Evolutionary conservation across 1,140 invertebrate genomes (phyloP), one percentile per base, ranked within the genome.

Genomic region (Adelges cooleyi): DNA sequence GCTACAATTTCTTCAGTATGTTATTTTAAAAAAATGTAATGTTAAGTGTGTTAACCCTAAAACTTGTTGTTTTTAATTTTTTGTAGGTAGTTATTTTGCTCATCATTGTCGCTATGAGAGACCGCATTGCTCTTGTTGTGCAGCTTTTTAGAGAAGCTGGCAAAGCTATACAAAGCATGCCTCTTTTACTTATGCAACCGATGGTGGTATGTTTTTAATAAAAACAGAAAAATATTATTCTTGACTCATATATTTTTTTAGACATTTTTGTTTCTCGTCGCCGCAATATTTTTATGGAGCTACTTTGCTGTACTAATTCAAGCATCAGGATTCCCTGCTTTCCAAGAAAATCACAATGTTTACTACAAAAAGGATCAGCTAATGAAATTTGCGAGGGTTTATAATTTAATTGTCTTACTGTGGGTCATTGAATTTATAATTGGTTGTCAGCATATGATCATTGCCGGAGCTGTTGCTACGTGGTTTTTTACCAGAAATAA

Each of bases 401-500:
- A 84, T 73, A 83, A 85, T 73, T 53, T 88, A 4, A 80, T 87
- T 67, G 80, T 82, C n/a, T 76, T 84, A 27, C 78, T 89, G 54
- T 88, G 88, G 82, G 74, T 84, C n/a, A 75, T 75, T 33, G 84
- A 89, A 74, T 89, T 90, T 71, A 80, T 84, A 46, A 74, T 86
- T 36, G 84, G 85, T 18, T 88, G 86, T 73, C 87, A 91, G 69
- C 83, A 89, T 72, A 81, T 89, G 74, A 78, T 87, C 0, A 82
- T 90, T 44, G 84, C 85, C 40, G 84, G 85, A n/a, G 79, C 86
- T 27, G 83, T 90, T 9, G 78, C 84, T 0, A 77, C 76, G 11
- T 91, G 87, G 87, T 90, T 84, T 71, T 91, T 89, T 70, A 82
- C 82, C 22, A 87, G 86, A 70, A 78, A 87, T 65, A 89, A 89